Percentiles rank a stretch among this genome's conserved stretches.
Evolutionary conservation across 2,888 invertebrate species (phyloP).

Genomic region (Nasonia oneida): DNA sequence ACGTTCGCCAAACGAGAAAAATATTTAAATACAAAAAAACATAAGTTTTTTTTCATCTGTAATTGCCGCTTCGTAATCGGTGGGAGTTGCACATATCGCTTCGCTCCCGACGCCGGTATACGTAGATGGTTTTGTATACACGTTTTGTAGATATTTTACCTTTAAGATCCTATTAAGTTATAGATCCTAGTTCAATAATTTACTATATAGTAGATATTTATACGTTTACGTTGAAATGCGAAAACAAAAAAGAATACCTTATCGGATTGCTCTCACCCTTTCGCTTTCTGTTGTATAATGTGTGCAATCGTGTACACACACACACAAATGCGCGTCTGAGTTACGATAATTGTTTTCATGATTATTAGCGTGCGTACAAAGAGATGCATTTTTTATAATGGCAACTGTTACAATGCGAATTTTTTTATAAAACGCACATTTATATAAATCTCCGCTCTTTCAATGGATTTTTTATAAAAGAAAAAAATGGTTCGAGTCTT

Average conservation of each 20-base stretch:
- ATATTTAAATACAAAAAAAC: conserved; percentile 46
- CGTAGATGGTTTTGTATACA: conserved; percentile 67
- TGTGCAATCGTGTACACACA: conserved; percentile 2
- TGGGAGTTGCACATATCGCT: conserved; percentile 56
- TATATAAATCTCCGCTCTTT: conserved; percentile 19
- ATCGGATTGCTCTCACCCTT: conserved; percentile 45
- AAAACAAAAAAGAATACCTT: conserved; percentile 54
- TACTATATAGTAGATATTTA: conserved; percentile 72
- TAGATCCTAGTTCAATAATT: conserved; percentile 67
- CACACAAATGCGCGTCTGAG: conserved; percentile 25
- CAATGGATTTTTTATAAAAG: conserved; percentile 34
- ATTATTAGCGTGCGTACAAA: conserved; percentile 57
- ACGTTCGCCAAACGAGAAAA: conserved; percentile 69
- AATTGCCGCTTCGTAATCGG: conserved; percentile 65
- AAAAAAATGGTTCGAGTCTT: conserved; percentile 40
- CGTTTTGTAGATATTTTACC: conserved; percentile 74
- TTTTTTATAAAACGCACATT: conserved; percentile 40
- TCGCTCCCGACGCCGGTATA: conserved; percentile 63
- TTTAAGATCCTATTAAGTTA: conserved; percentile 71
- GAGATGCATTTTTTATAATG: conserved; percentile 68
- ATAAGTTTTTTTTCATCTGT: conserved; percentile 64
- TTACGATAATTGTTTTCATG: conserved; percentile 35
- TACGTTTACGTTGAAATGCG: conserved; percentile 66
- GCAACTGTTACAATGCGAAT: conserved; percentile 46
- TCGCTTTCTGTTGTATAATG: neutral